phyloP scores from a whole-genome alignment of 37 sponge, comb jelly and placozoan species.

The Chondrilla cf. caribensis region DNA sequence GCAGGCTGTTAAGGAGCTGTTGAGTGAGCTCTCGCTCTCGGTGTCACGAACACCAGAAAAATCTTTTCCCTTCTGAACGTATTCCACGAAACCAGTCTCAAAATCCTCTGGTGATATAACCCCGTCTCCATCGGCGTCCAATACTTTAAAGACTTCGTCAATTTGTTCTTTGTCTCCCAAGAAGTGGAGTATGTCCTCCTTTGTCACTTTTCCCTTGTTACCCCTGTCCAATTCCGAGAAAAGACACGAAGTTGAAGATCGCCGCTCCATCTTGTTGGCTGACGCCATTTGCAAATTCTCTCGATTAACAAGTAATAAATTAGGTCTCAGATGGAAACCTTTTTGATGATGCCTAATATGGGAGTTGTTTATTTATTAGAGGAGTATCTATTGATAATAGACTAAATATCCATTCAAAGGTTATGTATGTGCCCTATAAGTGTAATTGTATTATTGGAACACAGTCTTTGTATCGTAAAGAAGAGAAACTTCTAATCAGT shows the following conservation, averaged over 20 bases:
- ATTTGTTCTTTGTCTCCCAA: constrained; percentile 30
- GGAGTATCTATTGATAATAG: background rate
- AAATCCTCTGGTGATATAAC: constrained; percentile 56
- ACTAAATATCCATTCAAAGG: background rate
- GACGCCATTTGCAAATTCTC: constrained; percentile 26
- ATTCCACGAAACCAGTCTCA: constrained; percentile 55
- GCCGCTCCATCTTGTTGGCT: background rate
- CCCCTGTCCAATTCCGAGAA: constrained; percentile 12
- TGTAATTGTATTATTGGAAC: too few species aligned
- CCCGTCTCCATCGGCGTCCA: constrained; percentile 65
- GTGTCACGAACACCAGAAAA: background rate
- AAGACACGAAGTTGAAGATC: background rate
- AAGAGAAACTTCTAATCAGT: too few species aligned
- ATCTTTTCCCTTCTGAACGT: constrained; percentile 21
- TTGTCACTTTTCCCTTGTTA: constrained; percentile 40
- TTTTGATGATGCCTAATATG: background rate
- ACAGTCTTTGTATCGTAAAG: too few species aligned
- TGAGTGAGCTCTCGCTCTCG: background rate
- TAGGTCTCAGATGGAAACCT: background rate
- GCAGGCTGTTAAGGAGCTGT: background rate
- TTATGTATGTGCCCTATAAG: too few species aligned
- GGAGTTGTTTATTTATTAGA: background rate
- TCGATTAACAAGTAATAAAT: background rate
- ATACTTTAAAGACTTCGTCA: constrained; percentile 54
- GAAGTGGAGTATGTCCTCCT: constrained; percentile 50